These are phyloP conservation scores for Holocentrus rufus DNA, from an alignment of 2,797 vertebrate genomes.

Conservation along the genomic window DNA sequence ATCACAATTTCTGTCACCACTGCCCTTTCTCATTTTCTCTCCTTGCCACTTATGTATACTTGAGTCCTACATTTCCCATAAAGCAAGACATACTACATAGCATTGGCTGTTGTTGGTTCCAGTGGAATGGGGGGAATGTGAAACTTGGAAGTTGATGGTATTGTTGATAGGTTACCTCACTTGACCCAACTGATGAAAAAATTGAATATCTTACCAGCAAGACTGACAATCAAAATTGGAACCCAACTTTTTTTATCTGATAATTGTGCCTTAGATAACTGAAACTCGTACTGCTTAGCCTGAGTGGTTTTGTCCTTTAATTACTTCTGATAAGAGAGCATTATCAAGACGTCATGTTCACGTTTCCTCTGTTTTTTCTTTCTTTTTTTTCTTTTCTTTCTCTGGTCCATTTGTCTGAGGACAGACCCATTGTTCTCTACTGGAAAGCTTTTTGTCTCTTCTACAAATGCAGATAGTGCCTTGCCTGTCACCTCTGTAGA, in stretches of 20 bases:
- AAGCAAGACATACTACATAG: background rate
- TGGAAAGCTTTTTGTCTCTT: slow-evolving; percentile 51
- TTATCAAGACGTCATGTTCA: background rate
- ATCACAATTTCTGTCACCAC: background rate
- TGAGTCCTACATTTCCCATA: background rate
- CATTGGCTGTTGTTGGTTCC: background rate
- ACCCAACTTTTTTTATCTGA: background rate
- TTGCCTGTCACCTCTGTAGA: slow-evolving; percentile 58
- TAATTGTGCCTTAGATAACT: background rate
- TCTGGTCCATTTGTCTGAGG: slow-evolving; percentile 50
- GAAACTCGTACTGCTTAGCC: background rate
- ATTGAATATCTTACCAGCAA: background rate
- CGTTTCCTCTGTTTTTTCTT: background rate
- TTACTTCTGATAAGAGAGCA: slow-evolving; percentile 1
- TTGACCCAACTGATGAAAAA: background rate
- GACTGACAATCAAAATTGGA: background rate
- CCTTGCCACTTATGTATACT: background rate
- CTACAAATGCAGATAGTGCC: slow-evolving; percentile 34
- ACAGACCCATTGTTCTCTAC: slow-evolving; percentile 55
- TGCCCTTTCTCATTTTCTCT: background rate
- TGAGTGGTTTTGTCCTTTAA: slow-evolving; percentile 2
- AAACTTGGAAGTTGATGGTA: background rate
- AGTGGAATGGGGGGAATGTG: background rate
- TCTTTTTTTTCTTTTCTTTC: slow-evolving; percentile 18
- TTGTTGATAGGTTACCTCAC: background rate